Evolutionary conservation across 2,113 vertebrate species (phyloP), one percentile per base, ranked within the genome.

Genomic region (Astur gentilis): DNA sequence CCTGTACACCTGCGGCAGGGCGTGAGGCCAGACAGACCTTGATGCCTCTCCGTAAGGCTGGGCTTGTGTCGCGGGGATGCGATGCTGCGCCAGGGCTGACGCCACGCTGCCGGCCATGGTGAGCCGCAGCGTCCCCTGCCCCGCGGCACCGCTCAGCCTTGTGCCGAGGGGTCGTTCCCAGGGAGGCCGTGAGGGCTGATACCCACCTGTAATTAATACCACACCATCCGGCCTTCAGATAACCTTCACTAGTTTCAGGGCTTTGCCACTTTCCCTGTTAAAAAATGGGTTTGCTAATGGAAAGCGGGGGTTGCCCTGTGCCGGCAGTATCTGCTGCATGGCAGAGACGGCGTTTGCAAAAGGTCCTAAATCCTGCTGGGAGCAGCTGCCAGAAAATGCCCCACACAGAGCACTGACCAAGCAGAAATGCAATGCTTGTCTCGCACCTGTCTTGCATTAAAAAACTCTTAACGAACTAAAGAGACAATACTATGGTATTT

Each of bases 51-150:
- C 1, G 0, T 76, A 42, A 66, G 11, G 32, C 78, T 45, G 50
- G 32, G 23, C 50, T 77, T 38, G 15, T 42, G 18, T 42, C 19
- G 49, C 4, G 1, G 29, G 20, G 44, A 22, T 13, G 65, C 1
- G 0, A 22, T 8, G 50, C 32, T 77, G 32, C 3, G 1, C 20
- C 8, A 0, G 12, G 36, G 62, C 34, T 57, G 20, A 19, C 11
- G 5, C 49, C 1, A 1, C 3, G 5, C 54, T 20, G 10, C 18
- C 5, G 16, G 34, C 49, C 29, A 50, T 55, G 2, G 1, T 6
- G 45, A 83, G 40, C 61, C 7, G 7, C 6, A 11, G 52, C 22
- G 3, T 62, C 13, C 12, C 17, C 52, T 49, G 62, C 49, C 45
- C 61, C 14, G 15, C 0, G 0, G 31, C 52, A 60, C 36, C 7